Percentiles rank a stretch among this genome's conserved stretches.
These are phyloP conservation scores for Cinclus cinclus DNA, from an alignment of 2,113 vertebrate species.

Conservation along the genomic window DNA sequence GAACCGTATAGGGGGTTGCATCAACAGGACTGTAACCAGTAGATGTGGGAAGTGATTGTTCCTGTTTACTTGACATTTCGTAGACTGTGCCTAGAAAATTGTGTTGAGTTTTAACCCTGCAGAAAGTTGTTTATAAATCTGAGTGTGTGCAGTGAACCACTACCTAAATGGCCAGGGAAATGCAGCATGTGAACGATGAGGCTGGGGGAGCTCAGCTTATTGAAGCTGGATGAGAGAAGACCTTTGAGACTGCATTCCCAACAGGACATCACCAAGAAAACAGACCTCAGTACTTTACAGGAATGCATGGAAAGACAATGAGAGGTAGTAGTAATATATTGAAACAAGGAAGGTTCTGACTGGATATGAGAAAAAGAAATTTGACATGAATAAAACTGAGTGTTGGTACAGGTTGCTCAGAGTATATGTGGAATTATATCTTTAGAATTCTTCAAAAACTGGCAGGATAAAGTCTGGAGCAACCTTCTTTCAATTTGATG, in stretches of 20 bases:
- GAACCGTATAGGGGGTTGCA: background rate
- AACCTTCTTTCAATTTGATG: background rate
- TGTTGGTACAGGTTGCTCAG: background rate
- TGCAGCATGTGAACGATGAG: accelerated
- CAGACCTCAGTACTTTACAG: background rate
- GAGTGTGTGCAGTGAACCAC: background rate
- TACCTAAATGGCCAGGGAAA: background rate
- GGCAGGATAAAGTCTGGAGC: background rate
- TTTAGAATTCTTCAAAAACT: background rate
- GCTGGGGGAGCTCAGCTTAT: background rate
- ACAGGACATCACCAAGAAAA: background rate
- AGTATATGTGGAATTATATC: background rate
- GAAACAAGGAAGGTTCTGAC: background rate
- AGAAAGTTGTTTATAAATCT: background rate
- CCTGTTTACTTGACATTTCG: background rate
- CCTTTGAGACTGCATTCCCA: background rate
- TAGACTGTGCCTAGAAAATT: background rate
- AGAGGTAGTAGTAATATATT: background rate
- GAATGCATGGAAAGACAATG: background rate
- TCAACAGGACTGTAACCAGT: background rate
- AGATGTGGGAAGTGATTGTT: background rate
- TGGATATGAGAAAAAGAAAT: background rate
- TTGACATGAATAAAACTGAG: background rate
- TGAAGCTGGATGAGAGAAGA: background rate
- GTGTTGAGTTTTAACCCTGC: background rate